Evolutionary conservation across 1,140 invertebrate genomes (phyloP), one percentile per base, ranked within the genome.

Genomic region (Listronotus bonariensis): DNA sequence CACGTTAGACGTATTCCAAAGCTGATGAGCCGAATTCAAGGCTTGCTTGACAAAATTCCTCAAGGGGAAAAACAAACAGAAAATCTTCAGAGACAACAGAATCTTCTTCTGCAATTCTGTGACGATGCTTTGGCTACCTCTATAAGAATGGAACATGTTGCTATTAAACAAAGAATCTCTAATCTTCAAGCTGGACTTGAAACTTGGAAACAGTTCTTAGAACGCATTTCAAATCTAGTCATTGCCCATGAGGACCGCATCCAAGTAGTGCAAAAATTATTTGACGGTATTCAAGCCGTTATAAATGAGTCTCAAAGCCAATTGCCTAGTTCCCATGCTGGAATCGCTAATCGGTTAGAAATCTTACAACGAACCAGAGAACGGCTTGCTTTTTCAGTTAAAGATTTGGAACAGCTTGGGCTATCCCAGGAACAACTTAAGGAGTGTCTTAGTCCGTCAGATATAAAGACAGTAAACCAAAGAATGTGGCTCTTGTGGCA

Each of bases 401-500:
- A 78, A 0, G 83, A 88, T 26, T 76, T 91, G 10, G 89, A 91
- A 72, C 78, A 82, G 12, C 80, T 95, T 0, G 86, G 86, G 26
- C 85, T 89, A 0, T 87, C 86, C 20, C 89, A 92, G 69, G 90
- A 92, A 77, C 88, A 94, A 78, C 80, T 97, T 7, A 89, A 92
- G 68, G 89, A 93, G 70, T 90, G 89, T 58, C 82, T 96, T 4
- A 92, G 91, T 76, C 90, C 92, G 0, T 86, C 88, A n/a, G 94
- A 97, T 70, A 88, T 93, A 77, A 92, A 92, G 74, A 82, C 88
- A 8, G 84, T 94, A 6, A 89, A 87, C 64, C 92, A 94, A 74
- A 85, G 87, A 68, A 82, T 88, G 38, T 89, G 89, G 82, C 80
- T 92, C 45, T 77, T 93, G 7, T 84, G 84, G 76, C 90, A 95